Base-by-base conservation (phyloP, 2,888 invertebrate species). In the Apomyelois bistriatella region DNA sequence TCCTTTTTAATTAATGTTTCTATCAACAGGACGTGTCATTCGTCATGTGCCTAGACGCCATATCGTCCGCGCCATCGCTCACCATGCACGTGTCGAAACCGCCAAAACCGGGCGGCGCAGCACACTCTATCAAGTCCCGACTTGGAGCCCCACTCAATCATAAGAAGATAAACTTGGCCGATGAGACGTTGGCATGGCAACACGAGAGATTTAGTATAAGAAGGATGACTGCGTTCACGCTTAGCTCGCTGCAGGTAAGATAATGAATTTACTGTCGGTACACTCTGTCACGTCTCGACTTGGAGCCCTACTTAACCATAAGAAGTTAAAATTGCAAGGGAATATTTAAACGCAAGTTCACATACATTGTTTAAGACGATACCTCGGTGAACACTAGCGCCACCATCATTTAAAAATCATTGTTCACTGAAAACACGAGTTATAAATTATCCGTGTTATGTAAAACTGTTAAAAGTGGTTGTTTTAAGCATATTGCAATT, bases 321-420 rank as follows among this genome's bases (percentile, higher is more conserved):
- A 99, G 87, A 99, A 99, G 91, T 99, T 99, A 65, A 98, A 98
- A 90, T 88, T 99, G 52, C n/a, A n/a, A n/a, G n/a, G n/a, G n/a
- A n/a, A n/a, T n/a, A n/a, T n/a, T n/a, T n/a, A n/a, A n/a, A n/a
- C n/a, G n/a, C n/a, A n/a, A n/a, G n/a, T n/a, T n/a, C n/a, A n/a
- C n/a, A n/a, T n/a, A n/a, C n/a, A n/a, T n/a, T n/a, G n/a, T n/a
- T n/a, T n/a, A n/a, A n/a, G n/a, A n/a, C n/a, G n/a, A n/a, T n/a
- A n/a, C n/a, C n/a, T n/a, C n/a, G n/a, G n/a, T n/a, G n/a, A n/a
- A n/a, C n/a, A n/a, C n/a, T n/a, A n/a, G n/a, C n/a, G n/a, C n/a
- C n/a, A n/a, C n/a, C n/a, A n/a, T n/a, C n/a, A n/a, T n/a, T n/a
- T n/a, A n/a, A n/a, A n/a, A n/a, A n/a, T n/a, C n/a, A n/a, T n/a